Base-by-base conservation (phyloP, 2,888 invertebrate genomes). In the Actias luna region DNA sequence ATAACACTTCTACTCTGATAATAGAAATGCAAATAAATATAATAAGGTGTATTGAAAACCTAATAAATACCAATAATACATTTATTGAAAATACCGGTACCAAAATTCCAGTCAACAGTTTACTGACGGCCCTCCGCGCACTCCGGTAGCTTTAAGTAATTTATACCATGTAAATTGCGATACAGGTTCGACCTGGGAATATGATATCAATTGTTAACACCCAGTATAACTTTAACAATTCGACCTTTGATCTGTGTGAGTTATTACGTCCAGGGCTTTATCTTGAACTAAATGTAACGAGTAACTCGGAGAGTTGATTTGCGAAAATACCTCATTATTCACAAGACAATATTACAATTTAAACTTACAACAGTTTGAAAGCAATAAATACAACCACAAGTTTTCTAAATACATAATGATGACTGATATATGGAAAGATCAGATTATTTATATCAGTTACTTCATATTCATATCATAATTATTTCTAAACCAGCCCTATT, bases 131-230 rank as follows among this genome's bases (percentile, higher is more conserved):
- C 65, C 76, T 77, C 77, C 75, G 75, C 73, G 63, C 65, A 65
- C 76, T 78, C 77, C 75, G 76, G 73, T 74, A 69, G 67, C 63
- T 61, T 65, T 77, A 73, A 80, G 71, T 77, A 75, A 82, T 80
- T 82, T 73, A 75, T 76, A 69, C 63, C 69, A 71, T 73, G 74
- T 73, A 76, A 77, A 81, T 76, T 72, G 71, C 66, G 69, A 67
- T 22, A 39, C 58, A 42, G 22, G 14, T 18, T 31, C 70, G 63
- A 68, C 72, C 66, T 73, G 72, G 74, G 73, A 77, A 76, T 73
- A 70, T 68, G 62, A 70, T 72, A 75, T 77, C 75, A 78, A 75
- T 79, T 75, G 71, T 69, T 69, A 66, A 50, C 46, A 60, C 22
- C 57, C 39, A 31, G n/a, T n/a, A 22, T 55, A 52, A 69, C 65